Percentiles rank a stretch among this genome's conserved stretches.
phyloP scores from a whole-genome alignment of 23 tunicate genomes.

The Ascidia mentula region DNA sequence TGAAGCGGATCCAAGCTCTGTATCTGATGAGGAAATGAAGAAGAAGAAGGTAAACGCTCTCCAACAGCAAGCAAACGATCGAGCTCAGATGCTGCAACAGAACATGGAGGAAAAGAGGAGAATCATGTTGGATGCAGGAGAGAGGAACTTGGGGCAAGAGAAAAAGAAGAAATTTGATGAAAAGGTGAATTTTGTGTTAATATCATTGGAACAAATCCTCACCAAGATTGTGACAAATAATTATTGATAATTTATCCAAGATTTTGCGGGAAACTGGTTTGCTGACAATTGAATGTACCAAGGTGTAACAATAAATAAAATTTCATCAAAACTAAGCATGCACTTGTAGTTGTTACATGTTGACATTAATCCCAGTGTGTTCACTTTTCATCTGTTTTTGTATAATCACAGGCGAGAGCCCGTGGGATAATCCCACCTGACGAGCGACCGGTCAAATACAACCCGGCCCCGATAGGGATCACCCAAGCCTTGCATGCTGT shows the following conservation, averaged over 20 bases:
- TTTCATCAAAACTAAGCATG: too few species aligned
- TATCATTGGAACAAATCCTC: too few species aligned
- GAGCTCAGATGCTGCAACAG: constrained; percentile 47
- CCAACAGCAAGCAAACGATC: constrained; percentile 65
- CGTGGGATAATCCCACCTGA: constrained; percentile 59
- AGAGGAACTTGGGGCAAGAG: background rate
- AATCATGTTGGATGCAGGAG: background rate
- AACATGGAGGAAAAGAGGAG: constrained; percentile 44
- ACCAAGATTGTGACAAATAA: too few species aligned
- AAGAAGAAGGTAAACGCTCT: constrained; percentile 64
- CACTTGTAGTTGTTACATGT: too few species aligned
- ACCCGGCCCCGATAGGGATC: constrained; percentile 79
- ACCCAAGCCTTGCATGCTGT: constrained; percentile 90
- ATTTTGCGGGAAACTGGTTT: too few species aligned
- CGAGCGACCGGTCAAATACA: constrained; percentile 61
- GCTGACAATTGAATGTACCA: too few species aligned
- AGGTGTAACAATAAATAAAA: too few species aligned
- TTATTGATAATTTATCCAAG: too few species aligned
- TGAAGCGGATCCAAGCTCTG: background rate
- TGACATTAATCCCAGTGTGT: too few species aligned
- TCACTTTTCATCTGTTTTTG: too few species aligned
- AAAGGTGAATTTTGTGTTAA: too few species aligned
- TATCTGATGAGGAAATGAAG: constrained; percentile 1
- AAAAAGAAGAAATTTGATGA: background rate
- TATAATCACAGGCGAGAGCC: constrained; percentile 39